phyloP scores from a whole-genome alignment of 2,888 invertebrate genomes.

The Watsonalla cultraria region DNA sequence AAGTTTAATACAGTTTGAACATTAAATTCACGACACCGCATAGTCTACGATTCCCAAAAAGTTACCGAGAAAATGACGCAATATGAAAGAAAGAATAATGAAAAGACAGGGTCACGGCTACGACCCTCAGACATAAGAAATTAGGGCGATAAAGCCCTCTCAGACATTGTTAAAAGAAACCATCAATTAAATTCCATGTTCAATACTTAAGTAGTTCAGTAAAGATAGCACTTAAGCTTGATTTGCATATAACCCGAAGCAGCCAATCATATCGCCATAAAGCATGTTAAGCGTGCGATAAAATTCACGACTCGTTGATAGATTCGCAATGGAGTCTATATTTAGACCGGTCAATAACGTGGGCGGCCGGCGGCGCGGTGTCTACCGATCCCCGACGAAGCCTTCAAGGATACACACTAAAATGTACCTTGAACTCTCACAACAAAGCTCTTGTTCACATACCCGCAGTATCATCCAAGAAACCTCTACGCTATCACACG shows the following conservation, averaged over 20 bases:
- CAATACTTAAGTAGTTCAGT: no score
- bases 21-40: no score
- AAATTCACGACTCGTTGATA: constrained; percentile 16
- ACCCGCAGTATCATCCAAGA: background rate
- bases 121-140: no score
- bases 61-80: no score
- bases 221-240: no score
- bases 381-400: constrained; percentile 23
- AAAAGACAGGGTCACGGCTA: no score
- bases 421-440: constrained; percentile 4
- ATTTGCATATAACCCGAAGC: background rate
- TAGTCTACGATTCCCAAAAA: no score
- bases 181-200: no score
- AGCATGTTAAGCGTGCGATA: constrained; percentile 12
- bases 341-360: constrained; percentile 69
- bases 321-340: constrained; percentile 44
- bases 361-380: constrained; percentile 35
- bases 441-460: background rate
- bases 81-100: no score
- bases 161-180: no score
- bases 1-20: no score
- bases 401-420: constrained; percentile 9
- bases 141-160: no score
- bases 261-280: constrained; percentile 1
- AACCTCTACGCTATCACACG: background rate